phyloP scores from a whole-genome alignment of 2,113 vertebrate species.

The Epinephelus cyanopodus region DNA sequence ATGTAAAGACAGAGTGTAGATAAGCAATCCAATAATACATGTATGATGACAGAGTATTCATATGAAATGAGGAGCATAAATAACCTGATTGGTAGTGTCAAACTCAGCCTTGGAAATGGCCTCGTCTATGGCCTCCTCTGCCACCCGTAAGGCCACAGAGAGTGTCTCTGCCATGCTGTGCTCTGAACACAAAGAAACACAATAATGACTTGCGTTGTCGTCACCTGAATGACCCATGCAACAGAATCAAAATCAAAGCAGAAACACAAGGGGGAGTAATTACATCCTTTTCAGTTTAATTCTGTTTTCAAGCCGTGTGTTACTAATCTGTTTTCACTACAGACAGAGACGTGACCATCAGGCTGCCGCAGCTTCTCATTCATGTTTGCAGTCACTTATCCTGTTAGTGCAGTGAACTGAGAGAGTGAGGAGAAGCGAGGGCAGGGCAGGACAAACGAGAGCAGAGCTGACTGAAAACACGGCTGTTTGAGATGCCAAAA shows the following conservation, averaged over 20 bases:
- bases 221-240: background rate
- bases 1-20: background rate
- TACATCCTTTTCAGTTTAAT: background rate
- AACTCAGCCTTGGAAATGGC: constrained; percentile 93
- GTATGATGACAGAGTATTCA: background rate
- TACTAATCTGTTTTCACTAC: constrained; percentile 5
- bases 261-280: background rate
- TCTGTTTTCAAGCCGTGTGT: background rate
- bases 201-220: background rate
- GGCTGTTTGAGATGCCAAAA: constrained; percentile 14
- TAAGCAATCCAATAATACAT: background rate
- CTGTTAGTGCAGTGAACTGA: constrained; percentile 27
- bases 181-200: constrained; percentile 77
- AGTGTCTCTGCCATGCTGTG: constrained; percentile 94
- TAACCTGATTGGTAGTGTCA: constrained; percentile 89
- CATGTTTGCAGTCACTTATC: constrained; percentile 34
- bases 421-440: background rate
- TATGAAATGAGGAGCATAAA: background rate
- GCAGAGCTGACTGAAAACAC: background rate
- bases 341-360: background rate
- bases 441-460: background rate
- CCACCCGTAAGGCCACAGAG: constrained; percentile 92
- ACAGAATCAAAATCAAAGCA: background rate
- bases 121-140: constrained; percentile 95
- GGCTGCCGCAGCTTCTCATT: constrained; percentile 29